Base-by-base conservation (phyloP, 2,888 invertebrate species). In the Chrysopilus asiliformis region DNA sequence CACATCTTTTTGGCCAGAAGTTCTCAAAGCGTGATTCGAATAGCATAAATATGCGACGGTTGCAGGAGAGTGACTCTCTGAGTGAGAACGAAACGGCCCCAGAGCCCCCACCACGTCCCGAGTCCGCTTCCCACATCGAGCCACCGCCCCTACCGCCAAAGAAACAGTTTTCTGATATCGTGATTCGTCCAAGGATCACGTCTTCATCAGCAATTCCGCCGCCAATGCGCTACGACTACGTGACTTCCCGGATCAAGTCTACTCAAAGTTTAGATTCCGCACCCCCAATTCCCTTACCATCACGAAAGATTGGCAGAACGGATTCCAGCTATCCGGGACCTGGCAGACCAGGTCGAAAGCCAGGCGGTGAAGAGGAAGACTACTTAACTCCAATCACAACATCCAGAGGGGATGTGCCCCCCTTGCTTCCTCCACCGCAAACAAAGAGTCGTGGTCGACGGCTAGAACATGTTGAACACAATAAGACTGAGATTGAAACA, bases 131-230 rank as follows among this genome's bases (percentile, higher is more conserved):
- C 10, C 64, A 73, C 34, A 68, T 72, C 5, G 77, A 78, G 52
- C 81, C 81, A 3, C 80, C 80, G 2, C 81, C 81, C 3, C 60
- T 81, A 55, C 70, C 80, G 14, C 81, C 81, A 10, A 80, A 79
- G 53, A 78, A 79, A 45, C 72, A 74, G 47, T 65, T 67, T 28
- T 68, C 65, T 34, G 71, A 72, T 43, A 62, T 70, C 31, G 57
- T 65, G 2, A 63, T 69, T 16, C 74, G 78, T 29, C 60, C 61
- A 4, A 46, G 53, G 4, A 47, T 49, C 9, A 50, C 51, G 13
- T 49, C 57, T 17, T 46, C 43, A 28, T 45, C 45, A 20, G 46
- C 44, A 18, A 12, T 36, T 45, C 16, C 47, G 41, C 36, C 45
- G 19, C 40, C 26, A 39, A 53, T 49, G 16, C 52, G 61, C 7